Conservation (phyloP, 2,113 vertebrate species). For the Peromyscus polionotus region DNA sequence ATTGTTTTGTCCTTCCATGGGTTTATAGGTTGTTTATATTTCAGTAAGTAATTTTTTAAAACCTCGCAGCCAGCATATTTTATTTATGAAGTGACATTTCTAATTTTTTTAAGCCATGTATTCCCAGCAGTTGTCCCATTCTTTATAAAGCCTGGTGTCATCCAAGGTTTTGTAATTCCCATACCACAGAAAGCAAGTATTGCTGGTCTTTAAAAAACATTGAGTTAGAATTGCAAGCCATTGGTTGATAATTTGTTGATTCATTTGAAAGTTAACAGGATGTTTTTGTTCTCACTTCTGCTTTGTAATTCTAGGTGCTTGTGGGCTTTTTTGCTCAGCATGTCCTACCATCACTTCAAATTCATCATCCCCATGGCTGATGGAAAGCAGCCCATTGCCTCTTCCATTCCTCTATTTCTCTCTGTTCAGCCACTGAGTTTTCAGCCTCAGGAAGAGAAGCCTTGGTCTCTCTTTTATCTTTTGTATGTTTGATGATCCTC, state of each 20-base stretch:
- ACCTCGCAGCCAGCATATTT: conserved; percentile 66
- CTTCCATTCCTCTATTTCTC: neutral
- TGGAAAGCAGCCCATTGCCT: neutral
- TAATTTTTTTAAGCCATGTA: conserved; percentile 33
- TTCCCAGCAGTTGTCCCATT: conserved; percentile 55
- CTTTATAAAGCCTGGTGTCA: conserved; percentile 57
- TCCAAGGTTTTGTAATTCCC: conserved; percentile 56
- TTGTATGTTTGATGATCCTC: conserved; percentile 42
- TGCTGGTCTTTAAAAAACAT: conserved; percentile 29
- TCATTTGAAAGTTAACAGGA: conserved; percentile 40
- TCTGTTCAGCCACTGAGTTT: neutral
- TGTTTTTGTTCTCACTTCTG: conserved; percentile 30
- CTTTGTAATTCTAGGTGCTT: conserved; percentile 40
- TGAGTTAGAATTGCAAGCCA: neutral
- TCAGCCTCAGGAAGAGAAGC: neutral
- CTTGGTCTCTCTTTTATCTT: conserved; percentile 55
- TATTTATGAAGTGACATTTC: conserved; percentile 68
- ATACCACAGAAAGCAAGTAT: neutral
- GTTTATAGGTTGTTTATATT: conserved; percentile 42
- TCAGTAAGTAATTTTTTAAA: conserved; percentile 67
- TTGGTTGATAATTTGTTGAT: conserved; percentile 50
- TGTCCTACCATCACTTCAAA: neutral
- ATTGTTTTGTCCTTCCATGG: conserved; percentile 65
- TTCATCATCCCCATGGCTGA: neutral
- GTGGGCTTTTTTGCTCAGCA: neutral